These are phyloP conservation scores for Tokudaia tokunoshimensis DNA, from an alignment of 2,797 vertebrate genomes.

Conservation along the genomic window DNA sequence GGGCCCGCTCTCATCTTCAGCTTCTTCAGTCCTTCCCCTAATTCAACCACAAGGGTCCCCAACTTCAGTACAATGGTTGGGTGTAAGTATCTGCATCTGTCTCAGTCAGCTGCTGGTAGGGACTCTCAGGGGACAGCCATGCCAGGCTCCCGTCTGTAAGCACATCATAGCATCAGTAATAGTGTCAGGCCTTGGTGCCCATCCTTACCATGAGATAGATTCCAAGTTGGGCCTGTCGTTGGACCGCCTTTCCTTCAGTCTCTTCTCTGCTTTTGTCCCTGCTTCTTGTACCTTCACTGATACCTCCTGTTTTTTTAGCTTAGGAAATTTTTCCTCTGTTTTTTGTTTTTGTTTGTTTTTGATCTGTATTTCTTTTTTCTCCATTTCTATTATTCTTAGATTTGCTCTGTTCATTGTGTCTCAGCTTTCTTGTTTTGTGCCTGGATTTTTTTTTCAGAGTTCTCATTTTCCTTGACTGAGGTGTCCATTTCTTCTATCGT, in stretches of 20 bases:
- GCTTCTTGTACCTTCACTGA: not conserved
- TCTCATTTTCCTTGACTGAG: not conserved
- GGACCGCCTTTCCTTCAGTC: not conserved
- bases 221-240: not conserved
- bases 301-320: not conserved
- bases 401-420: not conserved
- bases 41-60: not conserved
- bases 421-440: not conserved
- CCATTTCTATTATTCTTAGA: not conserved
- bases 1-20: not conserved
- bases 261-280: not conserved
- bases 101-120: not conserved
- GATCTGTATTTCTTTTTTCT: not conserved
- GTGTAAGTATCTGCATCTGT: not conserved
- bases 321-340: not conserved
- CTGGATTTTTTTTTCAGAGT: not conserved
- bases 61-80: not conserved
- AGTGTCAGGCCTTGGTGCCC: not conserved
- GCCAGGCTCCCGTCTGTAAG: not conserved
- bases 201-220: not conserved
- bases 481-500: not conserved
- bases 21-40: not conserved
- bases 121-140: not conserved
- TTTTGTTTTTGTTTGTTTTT: not conserved
- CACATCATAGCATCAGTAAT: not conserved